These are phyloP conservation scores for Drosophila lini DNA, from an alignment of 1,140 invertebrate genomes.

Conservation along the genomic window DNA sequence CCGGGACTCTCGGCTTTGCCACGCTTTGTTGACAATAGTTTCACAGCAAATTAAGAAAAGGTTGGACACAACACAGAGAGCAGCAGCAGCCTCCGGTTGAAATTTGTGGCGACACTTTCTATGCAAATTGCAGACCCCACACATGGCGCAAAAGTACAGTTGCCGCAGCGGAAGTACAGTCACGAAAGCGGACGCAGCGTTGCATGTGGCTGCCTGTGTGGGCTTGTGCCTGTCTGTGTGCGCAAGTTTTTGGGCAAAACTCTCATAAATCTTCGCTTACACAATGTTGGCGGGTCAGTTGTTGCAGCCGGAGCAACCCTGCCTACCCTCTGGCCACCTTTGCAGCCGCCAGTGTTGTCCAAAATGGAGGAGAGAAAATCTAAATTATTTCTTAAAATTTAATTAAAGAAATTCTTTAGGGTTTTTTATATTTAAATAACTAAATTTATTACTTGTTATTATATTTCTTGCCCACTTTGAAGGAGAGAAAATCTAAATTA, in stretches of 20 bases:
- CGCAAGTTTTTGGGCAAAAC: constrained; percentile 70
- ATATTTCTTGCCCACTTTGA: too few relatives aligned
- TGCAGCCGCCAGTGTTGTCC: constrained; percentile 18
- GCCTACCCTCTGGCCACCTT: constrained; percentile 4
- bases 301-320: constrained; percentile 23
- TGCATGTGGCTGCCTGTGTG: constrained; percentile 20
- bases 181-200: constrained; percentile 49
- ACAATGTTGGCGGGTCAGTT: constrained; percentile 82
- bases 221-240: constrained; percentile 1
- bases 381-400: too few relatives aligned
- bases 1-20: constrained; percentile 28
- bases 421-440: neutral
- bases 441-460: too few relatives aligned
- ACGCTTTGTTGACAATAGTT: constrained; percentile 81
- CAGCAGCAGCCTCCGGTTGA: constrained; percentile 51
- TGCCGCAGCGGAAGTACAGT: constrained; percentile 73
- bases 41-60: constrained; percentile 83
- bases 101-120: constrained; percentile 77
- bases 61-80: constrained; percentile 54
- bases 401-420: neutral
- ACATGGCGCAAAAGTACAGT: constrained; percentile 63
- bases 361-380: too few relatives aligned
- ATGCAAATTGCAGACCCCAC: constrained; percentile 66
- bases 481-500: too few relatives aligned
- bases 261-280: constrained; percentile 81